Percentiles rank a stretch among this genome's conserved stretches.
These are phyloP conservation scores for Pyrrhosoma nymphula DNA, from an alignment of 2,888 invertebrate species.

Conservation along the genomic window DNA sequence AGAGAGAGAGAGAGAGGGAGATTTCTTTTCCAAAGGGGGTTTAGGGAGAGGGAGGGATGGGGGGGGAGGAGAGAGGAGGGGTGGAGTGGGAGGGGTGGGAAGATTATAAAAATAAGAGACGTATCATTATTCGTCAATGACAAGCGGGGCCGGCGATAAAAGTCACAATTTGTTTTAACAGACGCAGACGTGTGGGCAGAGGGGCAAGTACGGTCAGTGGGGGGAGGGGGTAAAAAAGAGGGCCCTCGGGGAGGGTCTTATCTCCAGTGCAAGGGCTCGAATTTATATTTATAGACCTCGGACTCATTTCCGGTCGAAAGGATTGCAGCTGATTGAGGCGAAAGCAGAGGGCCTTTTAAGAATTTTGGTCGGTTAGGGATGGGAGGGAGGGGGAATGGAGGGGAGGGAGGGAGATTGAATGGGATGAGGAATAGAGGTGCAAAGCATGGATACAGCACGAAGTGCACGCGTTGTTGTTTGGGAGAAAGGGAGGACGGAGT, in stretches of 20 bases:
- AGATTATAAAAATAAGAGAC: not conserved
- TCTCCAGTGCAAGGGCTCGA: not conserved
- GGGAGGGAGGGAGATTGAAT: too few relatives aligned
- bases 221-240: too few relatives aligned
- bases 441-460: too few relatives aligned
- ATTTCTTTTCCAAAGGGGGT: not conserved
- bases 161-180: conserved; percentile 18
- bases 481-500: too few relatives aligned
- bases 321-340: not conserved
- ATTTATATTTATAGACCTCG: not conserved
- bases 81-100: not conserved
- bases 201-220: too few relatives aligned
- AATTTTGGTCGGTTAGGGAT: too few relatives aligned
- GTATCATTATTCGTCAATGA: conserved; percentile 11
- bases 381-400: too few relatives aligned
- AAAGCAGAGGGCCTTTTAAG: not conserved
- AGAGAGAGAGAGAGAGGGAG: not conserved
- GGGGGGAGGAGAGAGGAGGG: not conserved
- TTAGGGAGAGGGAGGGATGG: not conserved
- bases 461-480: too few relatives aligned
- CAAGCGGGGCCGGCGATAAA: not conserved
- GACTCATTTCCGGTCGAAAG: conserved; percentile 18
- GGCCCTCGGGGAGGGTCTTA: not conserved
- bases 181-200: not conserved
- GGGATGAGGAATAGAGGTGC: too few relatives aligned